Percentiles rank a stretch among this genome's conserved stretches.
phyloP scores from a whole-genome alignment of 2,113 vertebrate genomes.

The Saccopteryx leptura region DNA sequence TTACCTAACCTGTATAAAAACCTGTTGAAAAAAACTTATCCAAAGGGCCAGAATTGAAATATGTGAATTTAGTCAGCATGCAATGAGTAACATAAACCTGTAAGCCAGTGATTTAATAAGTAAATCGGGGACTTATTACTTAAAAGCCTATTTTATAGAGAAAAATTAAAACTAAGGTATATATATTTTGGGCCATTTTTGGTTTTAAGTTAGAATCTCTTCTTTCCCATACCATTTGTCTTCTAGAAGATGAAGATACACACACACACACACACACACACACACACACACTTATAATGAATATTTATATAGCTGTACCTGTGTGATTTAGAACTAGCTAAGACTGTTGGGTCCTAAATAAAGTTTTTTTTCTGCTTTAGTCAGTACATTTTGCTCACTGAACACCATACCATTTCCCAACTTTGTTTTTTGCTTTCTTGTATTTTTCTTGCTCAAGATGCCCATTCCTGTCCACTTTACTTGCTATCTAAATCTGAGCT shows the following conservation, averaged over 20 bases:
- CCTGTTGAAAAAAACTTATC: not conserved
- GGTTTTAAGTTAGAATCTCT: not conserved
- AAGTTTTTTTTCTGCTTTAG: not conserved
- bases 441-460: constrained; percentile 33
- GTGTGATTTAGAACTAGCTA: not conserved
- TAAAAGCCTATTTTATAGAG: not conserved
- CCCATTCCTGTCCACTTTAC: not conserved
- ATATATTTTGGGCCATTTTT: not conserved
- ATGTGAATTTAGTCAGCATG: not conserved
- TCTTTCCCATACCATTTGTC: not conserved
- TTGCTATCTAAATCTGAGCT: not conserved
- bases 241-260: not conserved
- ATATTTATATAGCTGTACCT: not conserved
- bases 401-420: not conserved
- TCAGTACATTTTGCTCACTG: not conserved
- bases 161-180: constrained; percentile 21
- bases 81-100: not conserved
- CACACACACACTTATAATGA: not conserved
- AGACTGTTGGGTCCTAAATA: constrained; percentile 10
- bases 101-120: not conserved
- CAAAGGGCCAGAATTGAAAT: not conserved
- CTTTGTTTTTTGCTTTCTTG: not conserved
- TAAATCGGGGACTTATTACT: not conserved
- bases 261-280: too few species aligned
- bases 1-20: constrained; percentile 7